Base-by-base conservation (phyloP, 2,797 vertebrate genomes). In the Hemibagrus guttatus region DNA sequence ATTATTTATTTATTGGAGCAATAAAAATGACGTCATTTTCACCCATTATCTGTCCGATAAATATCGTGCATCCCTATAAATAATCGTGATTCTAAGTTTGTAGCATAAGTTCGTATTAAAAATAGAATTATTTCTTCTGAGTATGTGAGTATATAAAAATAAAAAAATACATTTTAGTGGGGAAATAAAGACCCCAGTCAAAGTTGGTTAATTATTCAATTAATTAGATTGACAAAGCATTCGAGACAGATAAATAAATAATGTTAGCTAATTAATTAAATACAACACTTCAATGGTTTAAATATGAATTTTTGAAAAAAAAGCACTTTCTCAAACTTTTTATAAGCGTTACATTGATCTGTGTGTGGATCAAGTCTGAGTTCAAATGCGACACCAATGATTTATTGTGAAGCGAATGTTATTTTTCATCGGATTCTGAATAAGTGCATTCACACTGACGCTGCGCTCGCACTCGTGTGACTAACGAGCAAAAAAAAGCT, bases 401-500 rank as follows among this genome's bases (percentile, higher is more conserved):
- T 83, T 83, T 64, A 82, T 83, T 31, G n/a, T 52, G 3, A 68
- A 69, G 13, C 31, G 31, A n/a, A 9, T 39, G 3, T 66, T 75
- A 63, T 46, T 71, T 69, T 59, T 19, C 11, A 59, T 59, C 19
- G 16, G 26, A 42, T 68, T 23, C 42, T 28, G 28, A 4, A 14
- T 5, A 17, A 39, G n/a, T 23, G 7, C 11, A 39, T 26, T 63
- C 17, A 31, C 64, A 31, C 26, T 71, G 58, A 11, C 63, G 21
- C 49, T 61, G 17, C 8, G 23, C 6, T 59, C 31, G 4, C 23
- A 87, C 75, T 84, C 56, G 80, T 52, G 64, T 85, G 79, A 89
- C n/a, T 89, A 81, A 87, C 59, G 80, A 79, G 69, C 16, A 35
- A 74, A 72, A 88, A 90, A 87, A 54, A 83, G 83, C 72, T 68